Evolutionary conservation across 2,797 vertebrate genomes (phyloP).

Genomic region (Hirundo rustica): DNA sequence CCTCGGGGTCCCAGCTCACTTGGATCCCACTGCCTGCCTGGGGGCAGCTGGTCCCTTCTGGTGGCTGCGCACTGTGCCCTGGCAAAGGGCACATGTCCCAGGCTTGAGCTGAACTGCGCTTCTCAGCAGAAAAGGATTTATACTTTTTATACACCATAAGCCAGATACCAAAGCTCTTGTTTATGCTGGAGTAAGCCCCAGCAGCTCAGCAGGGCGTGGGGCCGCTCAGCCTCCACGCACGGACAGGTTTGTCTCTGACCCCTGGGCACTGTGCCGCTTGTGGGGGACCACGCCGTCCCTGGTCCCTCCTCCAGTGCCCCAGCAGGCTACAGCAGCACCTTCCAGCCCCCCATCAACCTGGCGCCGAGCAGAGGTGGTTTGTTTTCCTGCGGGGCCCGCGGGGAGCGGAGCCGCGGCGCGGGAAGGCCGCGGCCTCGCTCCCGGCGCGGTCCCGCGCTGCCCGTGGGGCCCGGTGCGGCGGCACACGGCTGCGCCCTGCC

Average conservation of each 20-base stretch:
- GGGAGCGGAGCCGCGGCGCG: accelerated
- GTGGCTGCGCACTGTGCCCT: background rate
- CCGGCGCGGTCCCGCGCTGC: too few relatives aligned
- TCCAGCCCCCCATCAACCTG: background rate
- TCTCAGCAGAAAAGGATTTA: background rate
- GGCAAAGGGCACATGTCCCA: background rate
- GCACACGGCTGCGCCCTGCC: too few relatives aligned
- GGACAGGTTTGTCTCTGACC: background rate
- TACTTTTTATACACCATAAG: background rate
- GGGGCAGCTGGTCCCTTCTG: background rate
- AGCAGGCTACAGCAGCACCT: background rate
- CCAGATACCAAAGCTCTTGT: background rate
- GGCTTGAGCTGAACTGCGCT: background rate
- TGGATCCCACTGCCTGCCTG: background rate
- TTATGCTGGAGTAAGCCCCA: background rate
- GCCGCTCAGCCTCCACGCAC: accelerated
- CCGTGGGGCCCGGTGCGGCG: too few relatives aligned
- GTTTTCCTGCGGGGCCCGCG: background rate
- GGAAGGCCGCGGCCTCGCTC: background rate
- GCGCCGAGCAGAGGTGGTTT: background rate
- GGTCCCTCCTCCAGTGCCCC: background rate
- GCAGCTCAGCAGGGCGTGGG: background rate
- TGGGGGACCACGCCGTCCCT: background rate
- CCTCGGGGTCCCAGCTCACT: background rate
- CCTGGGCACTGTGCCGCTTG: background rate